Evolutionary conservation across 2,113 vertebrate genomes (phyloP), one percentile per base, ranked within the genome.

Genomic region (Ciconia maguari): DNA sequence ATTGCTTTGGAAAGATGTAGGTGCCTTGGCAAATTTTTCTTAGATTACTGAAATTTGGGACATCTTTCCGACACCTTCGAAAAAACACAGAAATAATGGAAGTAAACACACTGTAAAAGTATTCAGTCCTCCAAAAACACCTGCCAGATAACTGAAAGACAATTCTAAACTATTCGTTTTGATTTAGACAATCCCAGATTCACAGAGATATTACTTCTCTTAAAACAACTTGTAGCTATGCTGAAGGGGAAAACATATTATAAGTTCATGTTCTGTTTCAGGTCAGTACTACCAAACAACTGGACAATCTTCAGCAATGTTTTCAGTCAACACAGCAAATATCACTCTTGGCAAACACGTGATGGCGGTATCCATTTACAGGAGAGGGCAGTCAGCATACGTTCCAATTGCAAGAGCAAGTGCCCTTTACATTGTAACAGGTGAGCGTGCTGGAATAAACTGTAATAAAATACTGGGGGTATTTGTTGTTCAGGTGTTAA

Each of bases 351-450:
- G 99, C 18, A 97, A 98, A 41, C 99, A 99, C 2, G n/a, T 97
- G 90, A 99, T 99, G 98, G 98, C 98, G n/a, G 98, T 99, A 32
- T 90, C 98, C 83, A 97, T 99, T 68, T 99, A 99, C 84, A 98
- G 98, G 93, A 98, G 98, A 36, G 98, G 98, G 10, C 95, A 95
- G 46, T 92, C 97, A 8, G 90, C 95, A 4, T 98, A 98, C 8
- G 57, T 98, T 34, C 99, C 99, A 2, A 83, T 99, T 21, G 98
- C 98, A 10, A 98, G 91, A 30, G 99, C 98, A 95, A 98, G 86
- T 80, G 91, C 91, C 0, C 2, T 98, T 79, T 99, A 99, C 34
- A 65, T 98, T 69, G 95, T 99, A 78, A 99, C 99, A 97, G 99
- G 99, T 99, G 87, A 90, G 98, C 5, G 1, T 36, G 22, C 19